phyloP scores from a whole-genome alignment of 2,888 invertebrate genomes.

The Drosophila bunnanda region DNA sequence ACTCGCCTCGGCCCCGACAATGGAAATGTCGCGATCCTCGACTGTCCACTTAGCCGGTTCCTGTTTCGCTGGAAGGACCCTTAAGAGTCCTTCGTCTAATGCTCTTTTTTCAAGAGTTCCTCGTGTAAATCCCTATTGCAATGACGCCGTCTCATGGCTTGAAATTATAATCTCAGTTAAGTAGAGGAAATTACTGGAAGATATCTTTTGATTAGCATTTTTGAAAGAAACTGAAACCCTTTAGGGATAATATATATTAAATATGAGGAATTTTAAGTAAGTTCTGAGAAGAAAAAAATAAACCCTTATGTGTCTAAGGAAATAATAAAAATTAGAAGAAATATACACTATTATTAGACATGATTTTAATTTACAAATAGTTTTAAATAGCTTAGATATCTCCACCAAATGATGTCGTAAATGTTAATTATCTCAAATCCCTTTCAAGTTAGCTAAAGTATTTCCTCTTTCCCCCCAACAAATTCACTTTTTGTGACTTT shows the following conservation, averaged over 20 bases:
- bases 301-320: no score
- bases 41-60: conserved; percentile 58
- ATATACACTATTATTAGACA: neutral
- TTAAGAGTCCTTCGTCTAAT: conserved; percentile 52
- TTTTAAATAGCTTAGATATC: neutral
- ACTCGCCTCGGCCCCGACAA: conserved; percentile 26
- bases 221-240: no score
- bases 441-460: neutral
- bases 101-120: conserved; percentile 13
- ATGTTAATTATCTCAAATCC: neutral
- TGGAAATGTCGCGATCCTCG: conserved; percentile 60
- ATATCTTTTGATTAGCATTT: neutral
- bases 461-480: neutral
- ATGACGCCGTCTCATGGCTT: conserved; percentile 2
- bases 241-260: neutral
- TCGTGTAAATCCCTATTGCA: conserved; percentile 4
- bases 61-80: conserved; percentile 62
- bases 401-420: neutral
- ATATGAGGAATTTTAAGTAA: neutral
- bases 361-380: neutral
- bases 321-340: neutral
- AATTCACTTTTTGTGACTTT: neutral
- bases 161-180: neutral
- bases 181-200: neutral
- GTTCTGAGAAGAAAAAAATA: neutral